Evolutionary conservation across 2,113 vertebrate species (phyloP).

Genomic region (Gobius niger): DNA sequence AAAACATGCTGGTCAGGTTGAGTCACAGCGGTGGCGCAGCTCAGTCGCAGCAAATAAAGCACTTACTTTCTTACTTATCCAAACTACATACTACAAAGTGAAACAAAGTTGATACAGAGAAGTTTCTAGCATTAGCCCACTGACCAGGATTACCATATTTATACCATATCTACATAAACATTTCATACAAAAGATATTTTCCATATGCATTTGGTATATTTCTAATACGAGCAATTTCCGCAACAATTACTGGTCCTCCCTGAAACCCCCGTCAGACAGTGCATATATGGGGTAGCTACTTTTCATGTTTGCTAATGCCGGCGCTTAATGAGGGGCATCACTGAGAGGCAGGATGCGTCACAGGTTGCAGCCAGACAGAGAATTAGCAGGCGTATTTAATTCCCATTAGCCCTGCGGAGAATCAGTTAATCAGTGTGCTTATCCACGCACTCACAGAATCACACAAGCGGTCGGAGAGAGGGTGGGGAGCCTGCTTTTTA

Average conservation of each 20-base stretch:
- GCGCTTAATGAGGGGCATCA: constrained; percentile 31
- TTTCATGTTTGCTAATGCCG: constrained; percentile 2
- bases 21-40: no score
- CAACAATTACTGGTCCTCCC: not conserved
- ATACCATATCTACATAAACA: no score
- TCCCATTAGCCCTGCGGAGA: constrained; percentile 51
- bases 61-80: no score
- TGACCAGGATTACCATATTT: no score
- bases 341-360: constrained; percentile 32
- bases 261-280: not conserved
- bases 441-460: constrained; percentile 40
- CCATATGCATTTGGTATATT: not conserved
- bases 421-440: constrained; percentile 56
- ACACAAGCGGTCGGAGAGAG: constrained; percentile 17
- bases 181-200: no score
- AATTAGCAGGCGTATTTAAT: constrained; percentile 59
- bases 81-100: no score
- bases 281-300: not conserved
- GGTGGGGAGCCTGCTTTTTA: constrained; percentile 21
- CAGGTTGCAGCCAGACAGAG: constrained; percentile 41
- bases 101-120: no score
- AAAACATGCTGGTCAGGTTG: no score
- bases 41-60: no score
- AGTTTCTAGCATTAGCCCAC: no score
- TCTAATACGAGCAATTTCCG: not conserved